phyloP scores from a whole-genome alignment of 2,888 invertebrate genomes.

The Acrocera orbiculus region DNA sequence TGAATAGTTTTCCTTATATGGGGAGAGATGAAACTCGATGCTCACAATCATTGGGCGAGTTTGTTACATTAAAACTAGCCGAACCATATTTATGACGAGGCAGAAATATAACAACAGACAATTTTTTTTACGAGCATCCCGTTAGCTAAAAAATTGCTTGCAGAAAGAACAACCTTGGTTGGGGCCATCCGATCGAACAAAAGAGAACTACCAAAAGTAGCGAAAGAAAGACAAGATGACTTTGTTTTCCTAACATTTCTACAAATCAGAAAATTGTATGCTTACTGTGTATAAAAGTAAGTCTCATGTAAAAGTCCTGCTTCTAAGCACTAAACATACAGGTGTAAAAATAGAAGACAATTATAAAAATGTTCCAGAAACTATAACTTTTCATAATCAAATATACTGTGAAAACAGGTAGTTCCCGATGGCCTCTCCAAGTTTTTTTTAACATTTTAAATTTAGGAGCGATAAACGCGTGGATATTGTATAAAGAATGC shows the following conservation, averaged over 20 bases:
- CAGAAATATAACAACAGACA: too few species aligned
- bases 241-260: background rate
- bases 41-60: too few species aligned
- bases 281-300: slow-evolving; percentile 3
- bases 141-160: too few species aligned
- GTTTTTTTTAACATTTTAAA: slow-evolving; percentile 14
- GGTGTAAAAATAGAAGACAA: background rate
- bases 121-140: too few species aligned
- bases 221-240: too few species aligned
- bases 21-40: too few species aligned
- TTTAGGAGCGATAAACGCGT: slow-evolving; percentile 13
- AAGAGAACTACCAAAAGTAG: too few species aligned
- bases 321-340: slow-evolving; percentile 1
- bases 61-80: too few species aligned
- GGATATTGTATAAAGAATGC: slow-evolving; percentile 12
- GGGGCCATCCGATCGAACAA: too few species aligned
- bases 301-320: background rate
- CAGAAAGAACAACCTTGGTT: too few species aligned
- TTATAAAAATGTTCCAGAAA: background rate
- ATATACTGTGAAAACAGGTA: slow-evolving; percentile 10
- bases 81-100: too few species aligned
- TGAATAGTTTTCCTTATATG: too few species aligned
- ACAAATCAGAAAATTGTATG: slow-evolving; percentile 3
- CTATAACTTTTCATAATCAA: slow-evolving; percentile 2
- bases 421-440: slow-evolving; percentile 12